These are phyloP conservation scores for Peromyscus aztecus DNA, from an alignment of 2,797 vertebrate genomes.

Conservation along the genomic window DNA sequence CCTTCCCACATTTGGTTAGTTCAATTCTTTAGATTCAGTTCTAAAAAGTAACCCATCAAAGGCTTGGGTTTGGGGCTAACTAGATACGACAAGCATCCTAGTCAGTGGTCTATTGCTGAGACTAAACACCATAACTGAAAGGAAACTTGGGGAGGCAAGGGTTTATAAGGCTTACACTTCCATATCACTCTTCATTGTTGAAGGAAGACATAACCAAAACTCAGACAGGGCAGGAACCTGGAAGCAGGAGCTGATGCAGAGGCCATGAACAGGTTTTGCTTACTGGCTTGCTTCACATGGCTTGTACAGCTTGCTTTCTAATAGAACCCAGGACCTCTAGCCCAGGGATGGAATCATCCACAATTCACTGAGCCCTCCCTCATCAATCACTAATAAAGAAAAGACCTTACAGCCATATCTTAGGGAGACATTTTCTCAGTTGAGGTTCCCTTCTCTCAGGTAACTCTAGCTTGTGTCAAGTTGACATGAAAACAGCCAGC, in stretches of 20 bases:
- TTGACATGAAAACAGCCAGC: background rate
- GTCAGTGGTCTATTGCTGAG: background rate
- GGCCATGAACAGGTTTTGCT: too few species aligned
- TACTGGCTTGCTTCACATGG: background rate
- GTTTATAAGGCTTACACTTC: background rate
- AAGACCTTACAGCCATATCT: background rate
- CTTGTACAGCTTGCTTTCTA: background rate
- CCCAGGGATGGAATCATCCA: background rate
- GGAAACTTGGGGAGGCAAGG: background rate
- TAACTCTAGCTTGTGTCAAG: background rate
- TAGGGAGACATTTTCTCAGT: background rate
- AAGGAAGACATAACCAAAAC: background rate
- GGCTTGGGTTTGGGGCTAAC: background rate
- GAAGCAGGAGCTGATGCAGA: background rate
- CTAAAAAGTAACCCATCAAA: constrained; percentile 4
- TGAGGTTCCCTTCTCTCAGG: too few species aligned
- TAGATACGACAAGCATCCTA: background rate
- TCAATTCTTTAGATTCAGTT: constrained; percentile 52
- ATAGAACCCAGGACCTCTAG: background rate
- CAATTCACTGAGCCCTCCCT: too few species aligned
- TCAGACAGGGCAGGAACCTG: too few species aligned
- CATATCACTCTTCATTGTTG: background rate
- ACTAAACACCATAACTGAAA: background rate
- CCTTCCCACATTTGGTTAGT: background rate
- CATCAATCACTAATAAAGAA: background rate